Evolutionary conservation across 2,113 vertebrate genomes (phyloP).

Genomic region (Serilophus lunatus): DNA sequence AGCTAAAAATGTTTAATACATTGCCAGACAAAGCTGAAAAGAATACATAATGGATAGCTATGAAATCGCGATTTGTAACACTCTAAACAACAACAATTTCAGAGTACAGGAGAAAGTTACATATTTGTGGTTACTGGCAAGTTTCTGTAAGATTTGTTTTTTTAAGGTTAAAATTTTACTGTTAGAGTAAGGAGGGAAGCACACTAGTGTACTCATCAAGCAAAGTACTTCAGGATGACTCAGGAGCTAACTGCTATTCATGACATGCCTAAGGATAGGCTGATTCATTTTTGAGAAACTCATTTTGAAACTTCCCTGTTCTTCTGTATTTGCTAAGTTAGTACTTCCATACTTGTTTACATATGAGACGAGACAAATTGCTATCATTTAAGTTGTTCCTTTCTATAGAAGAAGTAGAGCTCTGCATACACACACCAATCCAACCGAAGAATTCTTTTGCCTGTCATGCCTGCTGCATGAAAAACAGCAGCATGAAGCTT

Average conservation of each 20-base stretch:
- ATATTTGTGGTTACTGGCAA: neutral
- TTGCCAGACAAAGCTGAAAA: neutral
- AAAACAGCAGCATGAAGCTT: neutral
- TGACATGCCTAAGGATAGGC: accelerated
- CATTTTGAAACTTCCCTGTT: neutral
- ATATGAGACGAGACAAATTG: neutral
- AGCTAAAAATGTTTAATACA: neutral
- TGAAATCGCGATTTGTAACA: neutral
- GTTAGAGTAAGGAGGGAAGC: neutral
- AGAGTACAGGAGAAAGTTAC: neutral
- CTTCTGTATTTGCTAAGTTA: neutral
- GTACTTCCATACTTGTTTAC: neutral
- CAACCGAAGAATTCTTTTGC: neutral
- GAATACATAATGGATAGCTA: neutral
- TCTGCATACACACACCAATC: neutral
- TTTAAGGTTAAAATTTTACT: neutral
- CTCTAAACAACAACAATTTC: neutral
- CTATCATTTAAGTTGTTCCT: neutral
- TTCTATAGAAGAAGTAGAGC: neutral
- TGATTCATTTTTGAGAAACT: neutral
- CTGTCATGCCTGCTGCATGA: neutral
- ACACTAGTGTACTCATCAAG: neutral
- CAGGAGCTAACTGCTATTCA: neutral
- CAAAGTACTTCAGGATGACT: neutral
- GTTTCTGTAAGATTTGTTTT: neutral